Evolutionary conservation across 2,113 vertebrate species (phyloP), one percentile per base, ranked within the genome.

Genomic region (Cynopterus brachyotis): DNA sequence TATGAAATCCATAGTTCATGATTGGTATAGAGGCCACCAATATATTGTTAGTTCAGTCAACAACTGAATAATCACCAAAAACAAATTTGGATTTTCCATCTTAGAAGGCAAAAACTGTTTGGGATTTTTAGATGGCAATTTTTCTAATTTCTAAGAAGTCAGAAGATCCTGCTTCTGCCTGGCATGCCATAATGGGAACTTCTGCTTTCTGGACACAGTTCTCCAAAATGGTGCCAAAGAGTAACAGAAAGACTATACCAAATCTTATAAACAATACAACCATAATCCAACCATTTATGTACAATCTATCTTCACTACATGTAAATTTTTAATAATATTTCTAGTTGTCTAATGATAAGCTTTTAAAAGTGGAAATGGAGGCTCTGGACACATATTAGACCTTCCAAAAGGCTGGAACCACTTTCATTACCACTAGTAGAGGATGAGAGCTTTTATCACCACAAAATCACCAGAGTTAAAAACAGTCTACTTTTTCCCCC

Each of bases 121-220:
- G 17, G 16, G 20, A 89, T 35, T 96, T 94, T 93, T 73, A 62
- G 45, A 62, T 13, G 37, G 13, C 7, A 0, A n/a, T 91, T 94
- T 93, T 95, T 84, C 62, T 93, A 62, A 76, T 82, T 96, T 95
- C 73, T 45, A 55, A 42, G 60, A 87, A 67, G 37, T 42, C 22
- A 0, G 45, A 57, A 87, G 72, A 28, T 76, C 47, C 35, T 20
- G 0, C 66, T 60, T 55, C 26, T 89, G 9, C 24, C 57, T 73
- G 35, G 69, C 11, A 88, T 11, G 16, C 28, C 37, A 70, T 78
- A 67, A 57, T 30, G n/a, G n/a, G 4, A 88, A 89, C 28, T n/a
- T 57, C 62, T 45, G 8, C 20, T 73, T 91, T 91, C 66, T 86
- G 66, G 50, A 83, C 26, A 47, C 50, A 50, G 50, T 12, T 69